Base-by-base conservation (phyloP, 37 sponge, comb jelly and placozoan species). In the Theonella swinhoei region DNA sequence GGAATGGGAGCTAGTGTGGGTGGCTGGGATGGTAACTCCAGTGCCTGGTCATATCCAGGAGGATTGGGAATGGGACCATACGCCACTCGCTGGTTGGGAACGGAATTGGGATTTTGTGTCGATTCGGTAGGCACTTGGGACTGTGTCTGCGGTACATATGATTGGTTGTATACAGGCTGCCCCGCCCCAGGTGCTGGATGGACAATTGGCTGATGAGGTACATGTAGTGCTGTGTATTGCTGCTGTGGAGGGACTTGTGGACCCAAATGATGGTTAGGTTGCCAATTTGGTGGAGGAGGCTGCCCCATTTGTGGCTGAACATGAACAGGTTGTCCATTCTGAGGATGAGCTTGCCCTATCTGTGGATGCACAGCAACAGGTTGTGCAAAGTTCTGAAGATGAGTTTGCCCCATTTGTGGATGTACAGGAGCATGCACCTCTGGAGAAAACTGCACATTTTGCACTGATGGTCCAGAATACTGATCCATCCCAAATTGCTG, bases 61-160 rank as follows among this genome's bases (percentile, higher is more conserved):
- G 88, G 88, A 0, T 42, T 64, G 17, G 88, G 88, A 62, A 88
- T 62, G 28, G 88, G 88, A 0, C 81, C 81, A 28, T 70, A 2
- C 1, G 75, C 75, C 22, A 72, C 70, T n/a, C 88, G 28, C 0
- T 68, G 66, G 61, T 84, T 84, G 1, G 64, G 66, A 29, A 24
- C 5, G 36, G 4, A 20, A 25, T 32, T 35, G 31, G 47, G 54
- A 76, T 1, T 47, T 54, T 9, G 35, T 8, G 76, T 17, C 7
- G 54, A 25, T 23, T 1, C 75, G 28, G 24, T 25, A 17, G 75
- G 17, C 23, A 4, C 14, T 9, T 70, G 23, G 24, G 28, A 34
- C 4, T 34, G 7, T 31, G 29, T 31, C 2, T 23, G 36, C 32
- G 72, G 23, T 24, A 34, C 37, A 59, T n/a, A n/a, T n/a, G n/a